A percentile compares a stretch with the other conserved stretches of the same genome.
These are phyloP conservation scores for Cisticola juncidis DNA, from an alignment of 2,113 vertebrate species.

Conservation along the genomic window DNA sequence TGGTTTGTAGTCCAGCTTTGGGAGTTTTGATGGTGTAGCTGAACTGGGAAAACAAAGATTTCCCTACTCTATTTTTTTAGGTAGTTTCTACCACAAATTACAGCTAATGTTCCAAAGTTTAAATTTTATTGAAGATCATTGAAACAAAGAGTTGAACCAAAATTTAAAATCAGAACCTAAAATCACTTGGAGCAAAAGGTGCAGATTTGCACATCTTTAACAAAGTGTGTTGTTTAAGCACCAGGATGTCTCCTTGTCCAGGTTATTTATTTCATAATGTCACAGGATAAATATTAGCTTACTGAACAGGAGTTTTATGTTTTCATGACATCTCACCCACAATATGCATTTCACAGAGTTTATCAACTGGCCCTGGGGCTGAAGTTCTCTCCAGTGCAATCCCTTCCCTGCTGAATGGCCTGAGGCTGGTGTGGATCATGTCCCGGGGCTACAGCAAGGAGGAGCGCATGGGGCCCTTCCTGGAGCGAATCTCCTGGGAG, in stretches of 20 bases:
- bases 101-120: background rate
- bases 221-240: background rate
- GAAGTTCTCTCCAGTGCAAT: conserved; percentile 80
- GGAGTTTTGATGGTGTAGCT: background rate
- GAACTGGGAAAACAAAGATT: background rate
- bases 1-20: background rate
- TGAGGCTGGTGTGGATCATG: conserved; percentile 88
- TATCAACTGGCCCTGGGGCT: conserved; percentile 72
- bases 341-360: conserved; percentile 42
- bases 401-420: conserved; percentile 82
- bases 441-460: conserved; percentile 89
- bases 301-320: background rate
- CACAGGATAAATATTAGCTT: background rate
- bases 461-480: conserved; percentile 83
- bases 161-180: background rate
- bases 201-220: background rate
- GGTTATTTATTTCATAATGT: background rate
- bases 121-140: background rate
- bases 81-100: background rate
- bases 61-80: background rate
- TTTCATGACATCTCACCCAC: background rate
- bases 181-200: background rate
- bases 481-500: conserved; percentile 93
- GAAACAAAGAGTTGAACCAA: background rate
- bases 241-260: background rate